Evolutionary conservation across 2,797 vertebrate species (phyloP).

Genomic region (Tragopan temminckii): DNA sequence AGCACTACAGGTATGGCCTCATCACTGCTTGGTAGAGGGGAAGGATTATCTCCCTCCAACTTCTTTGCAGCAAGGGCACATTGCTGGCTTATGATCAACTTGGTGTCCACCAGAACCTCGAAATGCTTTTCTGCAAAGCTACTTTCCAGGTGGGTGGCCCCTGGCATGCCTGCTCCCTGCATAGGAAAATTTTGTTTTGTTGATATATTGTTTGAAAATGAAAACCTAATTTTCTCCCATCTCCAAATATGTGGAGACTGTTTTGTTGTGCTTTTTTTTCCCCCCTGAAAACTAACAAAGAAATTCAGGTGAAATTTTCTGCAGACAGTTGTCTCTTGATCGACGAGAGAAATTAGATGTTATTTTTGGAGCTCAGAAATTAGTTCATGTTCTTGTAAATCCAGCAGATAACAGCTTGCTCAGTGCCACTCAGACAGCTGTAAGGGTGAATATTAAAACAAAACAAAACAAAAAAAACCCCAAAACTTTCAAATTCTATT

Average conservation of each 20-base stretch:
- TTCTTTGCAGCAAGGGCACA: background rate
- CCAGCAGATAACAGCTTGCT: slow-evolving; percentile 57
- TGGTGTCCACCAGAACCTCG: background rate
- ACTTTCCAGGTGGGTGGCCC: background rate
- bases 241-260: background rate
- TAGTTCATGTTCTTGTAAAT: slow-evolving; percentile 51
- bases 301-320: background rate
- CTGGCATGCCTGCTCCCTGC: background rate
- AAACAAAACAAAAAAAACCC: slow-evolving; percentile 51
- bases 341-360: background rate
- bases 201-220: background rate
- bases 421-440: slow-evolving; percentile 54
- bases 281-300: background rate
- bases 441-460: slow-evolving; percentile 58
- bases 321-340: slow-evolving; percentile 41
- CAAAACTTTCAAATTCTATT: slow-evolving; percentile 21
- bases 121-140: background rate
- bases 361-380: slow-evolving; percentile 59
- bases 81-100: background rate
- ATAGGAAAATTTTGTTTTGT: background rate
- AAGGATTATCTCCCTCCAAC: background rate
- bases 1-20: background rate
- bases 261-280: background rate
- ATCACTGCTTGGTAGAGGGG: background rate
- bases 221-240: background rate